Conservation (phyloP, 2,888 invertebrate genomes). For the Agapostemon virescens region DNA sequence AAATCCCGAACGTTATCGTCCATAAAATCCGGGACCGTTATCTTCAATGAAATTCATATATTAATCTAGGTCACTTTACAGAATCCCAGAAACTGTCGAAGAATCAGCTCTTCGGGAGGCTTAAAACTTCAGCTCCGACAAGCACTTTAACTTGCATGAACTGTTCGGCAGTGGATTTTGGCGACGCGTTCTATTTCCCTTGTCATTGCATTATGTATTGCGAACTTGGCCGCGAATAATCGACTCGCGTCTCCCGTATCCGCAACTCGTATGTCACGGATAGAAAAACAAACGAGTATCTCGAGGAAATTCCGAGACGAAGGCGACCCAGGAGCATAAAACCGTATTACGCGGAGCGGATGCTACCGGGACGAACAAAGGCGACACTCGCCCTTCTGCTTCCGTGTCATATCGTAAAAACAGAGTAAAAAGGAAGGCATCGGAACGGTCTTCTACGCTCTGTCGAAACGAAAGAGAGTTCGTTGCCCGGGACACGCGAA, state of each 20-base stretch:
- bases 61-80: neutral
- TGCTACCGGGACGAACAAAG: neutral
- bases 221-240: neutral
- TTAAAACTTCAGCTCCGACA: neutral
- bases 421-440: neutral
- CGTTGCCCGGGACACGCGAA: neutral
- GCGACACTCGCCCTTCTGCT: neutral
- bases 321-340: neutral
- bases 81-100: neutral
- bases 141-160: neutral
- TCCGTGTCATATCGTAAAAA: conserved; percentile 6
- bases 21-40: neutral
- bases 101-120: neutral
- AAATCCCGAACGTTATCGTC: neutral
- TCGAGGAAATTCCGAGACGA: neutral
- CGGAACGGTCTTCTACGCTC: neutral
- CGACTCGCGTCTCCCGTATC: neutral
- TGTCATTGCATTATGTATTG: conserved; percentile 5
- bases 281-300: neutral
- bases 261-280: neutral
- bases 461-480: neutral
- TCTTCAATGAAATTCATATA: neutral
- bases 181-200: neutral
- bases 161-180: neutral
- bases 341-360: conserved; percentile 4